A percentile compares a stretch with the other conserved stretches of the same genome.
These are phyloP conservation scores for Colletes collaris DNA, from an alignment of 2,888 invertebrate species.

Conservation along the genomic window DNA sequence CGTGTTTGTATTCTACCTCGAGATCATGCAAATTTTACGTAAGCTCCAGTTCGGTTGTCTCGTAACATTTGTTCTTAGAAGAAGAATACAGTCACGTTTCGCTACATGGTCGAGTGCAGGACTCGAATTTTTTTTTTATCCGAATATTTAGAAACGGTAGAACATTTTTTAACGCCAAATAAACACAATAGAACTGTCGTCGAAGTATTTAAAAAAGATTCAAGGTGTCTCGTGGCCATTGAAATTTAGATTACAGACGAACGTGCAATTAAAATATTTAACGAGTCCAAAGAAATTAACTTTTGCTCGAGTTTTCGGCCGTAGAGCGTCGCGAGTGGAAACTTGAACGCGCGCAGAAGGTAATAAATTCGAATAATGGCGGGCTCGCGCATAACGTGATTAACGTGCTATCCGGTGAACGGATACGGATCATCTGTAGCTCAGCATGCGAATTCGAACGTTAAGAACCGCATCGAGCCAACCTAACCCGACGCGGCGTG, in stretches of 20 bases:
- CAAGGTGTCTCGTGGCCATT: too few species aligned
- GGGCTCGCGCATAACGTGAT: slow-evolving; percentile 7
- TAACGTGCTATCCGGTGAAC: slow-evolving; percentile 16
- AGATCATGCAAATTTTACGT: not conserved
- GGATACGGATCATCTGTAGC: slow-evolving; percentile 43
- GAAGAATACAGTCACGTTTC: too few species aligned
- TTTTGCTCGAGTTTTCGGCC: too few species aligned
- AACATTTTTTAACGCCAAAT: too few species aligned
- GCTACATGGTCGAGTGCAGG: too few species aligned
- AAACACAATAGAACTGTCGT: too few species aligned
- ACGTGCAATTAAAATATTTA: too few species aligned
- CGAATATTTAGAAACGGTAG: too few species aligned
- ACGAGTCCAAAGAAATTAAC: too few species aligned
- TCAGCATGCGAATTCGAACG: slow-evolving; percentile 39
- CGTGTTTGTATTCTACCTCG: not conserved
- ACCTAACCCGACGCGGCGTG: slow-evolving; percentile 6
- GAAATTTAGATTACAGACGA: too few species aligned
- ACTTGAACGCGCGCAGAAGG: not conserved
- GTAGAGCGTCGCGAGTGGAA: not conserved
- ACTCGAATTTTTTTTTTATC: too few species aligned
- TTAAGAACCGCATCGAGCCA: slow-evolving; percentile 10
- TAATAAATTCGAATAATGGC: not conserved
- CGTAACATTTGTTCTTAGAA: not conserved
- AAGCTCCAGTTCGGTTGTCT: not conserved
- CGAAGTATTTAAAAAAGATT: too few species aligned